Conservation (phyloP, 2,797 vertebrate species). For the Sitta carolinensis region DNA sequence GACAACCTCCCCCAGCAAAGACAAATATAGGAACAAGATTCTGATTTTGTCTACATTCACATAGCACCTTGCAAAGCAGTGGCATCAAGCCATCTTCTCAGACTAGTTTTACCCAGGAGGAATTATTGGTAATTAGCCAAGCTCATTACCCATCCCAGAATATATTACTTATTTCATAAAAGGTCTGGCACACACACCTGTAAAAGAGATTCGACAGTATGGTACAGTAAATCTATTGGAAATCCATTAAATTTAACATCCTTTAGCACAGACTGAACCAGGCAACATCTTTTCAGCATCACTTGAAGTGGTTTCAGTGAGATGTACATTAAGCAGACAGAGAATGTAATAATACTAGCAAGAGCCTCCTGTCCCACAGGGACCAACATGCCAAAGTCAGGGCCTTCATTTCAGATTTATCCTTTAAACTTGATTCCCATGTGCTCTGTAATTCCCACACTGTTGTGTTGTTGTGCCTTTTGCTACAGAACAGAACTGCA, state of each 20-base stretch:
- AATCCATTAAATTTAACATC: slow-evolving; percentile 24
- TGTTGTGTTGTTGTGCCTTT: background rate
- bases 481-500: background rate
- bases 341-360: background rate
- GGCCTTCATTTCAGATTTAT: background rate
- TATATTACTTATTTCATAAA: slow-evolving; percentile 24
- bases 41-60: slow-evolving; percentile 33
- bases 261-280: slow-evolving; percentile 4
- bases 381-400: background rate
- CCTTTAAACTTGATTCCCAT: background rate
- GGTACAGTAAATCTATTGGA: slow-evolving; percentile 1
- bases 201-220: slow-evolving; percentile 39
- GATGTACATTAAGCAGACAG: background rate
- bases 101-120: slow-evolving; percentile 17
- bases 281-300: slow-evolving; percentile 12
- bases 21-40: slow-evolving; percentile 46
- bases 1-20: slow-evolving; percentile 23
- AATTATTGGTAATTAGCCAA: slow-evolving; percentile 47
- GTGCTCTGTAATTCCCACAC: background rate
- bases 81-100: slow-evolving; percentile 37
- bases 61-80: slow-evolving; percentile 36
- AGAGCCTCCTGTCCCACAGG: background rate
- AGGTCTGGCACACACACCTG: background rate
- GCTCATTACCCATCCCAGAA: background rate
- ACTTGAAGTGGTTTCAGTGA: background rate